Evolutionary conservation across 2,888 invertebrate species (phyloP).

Genomic region (Trachelus iudaicus): DNA sequence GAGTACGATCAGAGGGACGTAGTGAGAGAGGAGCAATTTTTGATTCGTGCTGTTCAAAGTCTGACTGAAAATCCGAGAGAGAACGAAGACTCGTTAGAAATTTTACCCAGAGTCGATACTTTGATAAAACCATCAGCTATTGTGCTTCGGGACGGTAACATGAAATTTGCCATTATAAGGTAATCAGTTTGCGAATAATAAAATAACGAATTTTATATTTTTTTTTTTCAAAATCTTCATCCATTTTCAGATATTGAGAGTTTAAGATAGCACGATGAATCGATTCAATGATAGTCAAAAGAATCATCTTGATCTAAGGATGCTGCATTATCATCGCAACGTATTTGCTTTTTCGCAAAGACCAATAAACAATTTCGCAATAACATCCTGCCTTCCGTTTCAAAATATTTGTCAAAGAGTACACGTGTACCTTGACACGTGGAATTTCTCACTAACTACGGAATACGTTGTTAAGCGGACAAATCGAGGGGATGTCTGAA

Average conservation of each 20-base stretch:
- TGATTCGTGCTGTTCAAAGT: background rate
- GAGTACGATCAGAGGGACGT: background rate
- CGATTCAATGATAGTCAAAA: background rate
- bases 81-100: background rate
- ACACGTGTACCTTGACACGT: background rate
- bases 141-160: slow-evolving; percentile 31
- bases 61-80: background rate
- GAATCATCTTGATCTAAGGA: background rate
- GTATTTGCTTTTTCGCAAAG: background rate
- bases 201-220: background rate
- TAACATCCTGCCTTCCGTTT: background rate
- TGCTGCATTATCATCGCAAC: background rate
- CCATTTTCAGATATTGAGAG: background rate
- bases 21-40: background rate
- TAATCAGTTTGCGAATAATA: background rate
- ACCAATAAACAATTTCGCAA: background rate
- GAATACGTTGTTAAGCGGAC: background rate
- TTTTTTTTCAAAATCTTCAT: background rate
- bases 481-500: background rate
- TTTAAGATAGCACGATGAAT: background rate
- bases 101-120: slow-evolving; percentile 7
- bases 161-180: slow-evolving; percentile 33
- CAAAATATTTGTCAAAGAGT: background rate
- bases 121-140: slow-evolving; percentile 29
- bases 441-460: background rate